These are phyloP conservation scores for Daubentonia madagascariensis DNA, from an alignment of 2,113 vertebrate species.

Conservation along the genomic window DNA sequence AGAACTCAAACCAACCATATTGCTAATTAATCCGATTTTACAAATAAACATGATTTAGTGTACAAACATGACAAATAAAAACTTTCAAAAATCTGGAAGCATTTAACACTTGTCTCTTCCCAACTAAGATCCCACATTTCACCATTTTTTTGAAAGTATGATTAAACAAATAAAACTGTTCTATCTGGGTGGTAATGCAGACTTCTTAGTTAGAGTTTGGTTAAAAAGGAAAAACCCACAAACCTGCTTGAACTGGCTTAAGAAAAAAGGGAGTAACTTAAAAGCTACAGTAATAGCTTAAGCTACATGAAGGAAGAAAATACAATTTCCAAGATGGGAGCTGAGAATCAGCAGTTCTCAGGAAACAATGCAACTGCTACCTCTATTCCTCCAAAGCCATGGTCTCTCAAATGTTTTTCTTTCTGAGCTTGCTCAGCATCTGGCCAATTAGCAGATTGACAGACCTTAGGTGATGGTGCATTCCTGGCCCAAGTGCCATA, in stretches of 20 bases:
- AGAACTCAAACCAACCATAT: neutral
- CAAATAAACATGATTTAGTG: neutral
- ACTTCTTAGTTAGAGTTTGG: neutral
- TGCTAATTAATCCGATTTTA: constrained; percentile 2
- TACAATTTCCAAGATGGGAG: neutral
- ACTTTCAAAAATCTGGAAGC: neutral
- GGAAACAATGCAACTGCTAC: neutral
- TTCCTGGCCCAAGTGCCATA: neutral
- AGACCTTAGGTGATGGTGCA: neutral
- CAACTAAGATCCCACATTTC: neutral
- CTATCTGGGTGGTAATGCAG: neutral
- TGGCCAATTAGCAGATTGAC: neutral
- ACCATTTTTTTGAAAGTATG: neutral
- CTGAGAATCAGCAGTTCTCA: neutral
- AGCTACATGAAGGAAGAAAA: neutral
- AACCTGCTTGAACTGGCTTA: neutral
- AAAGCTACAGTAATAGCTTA: neutral
- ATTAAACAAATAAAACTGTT: neutral
- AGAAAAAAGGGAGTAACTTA: neutral
- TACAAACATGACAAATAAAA: neutral
- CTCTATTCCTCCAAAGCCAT: neutral
- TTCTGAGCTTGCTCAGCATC: neutral
- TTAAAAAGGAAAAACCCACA: neutral
- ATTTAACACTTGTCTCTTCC: constrained; percentile 21
- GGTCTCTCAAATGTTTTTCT: neutral